Evolutionary conservation across 2,888 invertebrate species (phyloP), one percentile per base, ranked within the genome.

Genomic region (Lasioglossum morio): DNA sequence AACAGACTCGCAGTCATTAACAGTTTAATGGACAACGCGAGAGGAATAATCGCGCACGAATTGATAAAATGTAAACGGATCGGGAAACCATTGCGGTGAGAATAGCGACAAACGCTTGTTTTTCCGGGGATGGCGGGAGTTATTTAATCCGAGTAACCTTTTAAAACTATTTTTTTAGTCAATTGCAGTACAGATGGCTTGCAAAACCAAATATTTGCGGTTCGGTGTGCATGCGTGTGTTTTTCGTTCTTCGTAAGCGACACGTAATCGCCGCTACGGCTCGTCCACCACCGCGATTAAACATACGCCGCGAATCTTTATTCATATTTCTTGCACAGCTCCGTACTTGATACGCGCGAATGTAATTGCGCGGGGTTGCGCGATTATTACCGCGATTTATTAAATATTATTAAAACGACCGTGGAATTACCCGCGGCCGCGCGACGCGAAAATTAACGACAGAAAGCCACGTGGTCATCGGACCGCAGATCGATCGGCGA

Each of bases 91-190:
- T n/a, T 10, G 53, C 53, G n/a, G 10, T n/a, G 53, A 10, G n/a
- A n/a, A n/a, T 23, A n/a, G 53, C 10, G 53, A 2, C 3, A 10
- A 53, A n/a, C 10, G 23, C n/a, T 53, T 53, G 8, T 53, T 53
- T 23, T 53, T 53, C 53, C 10, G 53, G 23, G 23, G 10, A 10
- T 10, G n/a, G 10, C 3, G 23, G 23, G 10, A 4, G 53, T 53
- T 53, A 53, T 53, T 53, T 53, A 53, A 53, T 53, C 53, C 23
- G n/a, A 3, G 53, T 53, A 53, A 53, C 53, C 53, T 10, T n/a
- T 53, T 53, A 53, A 53, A 53, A n/a, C 53, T 53, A 53, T 53
- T 53, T 53, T 53, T 53, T 53, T 53, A 53, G 53, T 53, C n/a
- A n/a, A 53, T 53, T n/a, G 53, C 23, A 53, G n/a, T 53, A 53